Conservation (phyloP, 2,113 vertebrate genomes). For the Sceloporus undulatus region DNA sequence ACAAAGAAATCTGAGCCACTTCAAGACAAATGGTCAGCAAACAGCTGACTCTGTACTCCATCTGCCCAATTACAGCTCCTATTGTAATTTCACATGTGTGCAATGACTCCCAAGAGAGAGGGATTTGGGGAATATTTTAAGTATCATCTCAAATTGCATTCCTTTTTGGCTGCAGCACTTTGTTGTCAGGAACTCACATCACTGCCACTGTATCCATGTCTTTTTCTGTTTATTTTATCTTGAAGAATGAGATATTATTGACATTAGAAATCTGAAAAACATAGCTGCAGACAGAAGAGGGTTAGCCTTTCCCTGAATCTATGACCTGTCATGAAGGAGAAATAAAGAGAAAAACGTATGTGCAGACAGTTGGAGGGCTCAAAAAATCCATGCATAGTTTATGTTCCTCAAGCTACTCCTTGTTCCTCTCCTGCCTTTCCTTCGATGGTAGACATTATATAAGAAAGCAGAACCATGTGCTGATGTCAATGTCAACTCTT, state of each 20-base stretch:
- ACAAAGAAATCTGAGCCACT: slow-evolving; percentile 1
- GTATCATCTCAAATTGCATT: background rate
- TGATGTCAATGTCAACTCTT: background rate
- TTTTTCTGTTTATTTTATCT: background rate
- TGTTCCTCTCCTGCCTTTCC: background rate
- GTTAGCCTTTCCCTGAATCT: rapidly evolving
- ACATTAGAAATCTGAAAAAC: background rate
- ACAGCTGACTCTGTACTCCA: slow-evolving; percentile 12
- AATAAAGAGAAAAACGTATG: background rate
- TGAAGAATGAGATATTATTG: rapidly evolving
- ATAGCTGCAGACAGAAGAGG: background rate
- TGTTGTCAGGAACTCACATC: background rate
- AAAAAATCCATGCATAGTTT: background rate
- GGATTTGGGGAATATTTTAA: rapidly evolving
- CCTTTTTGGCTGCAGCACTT: background rate
- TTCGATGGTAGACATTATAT: background rate
- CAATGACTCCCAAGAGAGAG: background rate
- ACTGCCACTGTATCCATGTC: background rate
- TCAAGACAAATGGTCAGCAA: slow-evolving; percentile 9
- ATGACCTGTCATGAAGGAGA: background rate
- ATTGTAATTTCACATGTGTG: slow-evolving; percentile 8
- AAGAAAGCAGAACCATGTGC: background rate
- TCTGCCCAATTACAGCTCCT: background rate
- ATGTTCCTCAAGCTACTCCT: background rate
- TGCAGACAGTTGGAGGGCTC: background rate